A percentile compares a stretch with the other conserved stretches of the same genome.
phyloP scores from a whole-genome alignment of 2,113 vertebrate species.

The Heterocephalus glaber region DNA sequence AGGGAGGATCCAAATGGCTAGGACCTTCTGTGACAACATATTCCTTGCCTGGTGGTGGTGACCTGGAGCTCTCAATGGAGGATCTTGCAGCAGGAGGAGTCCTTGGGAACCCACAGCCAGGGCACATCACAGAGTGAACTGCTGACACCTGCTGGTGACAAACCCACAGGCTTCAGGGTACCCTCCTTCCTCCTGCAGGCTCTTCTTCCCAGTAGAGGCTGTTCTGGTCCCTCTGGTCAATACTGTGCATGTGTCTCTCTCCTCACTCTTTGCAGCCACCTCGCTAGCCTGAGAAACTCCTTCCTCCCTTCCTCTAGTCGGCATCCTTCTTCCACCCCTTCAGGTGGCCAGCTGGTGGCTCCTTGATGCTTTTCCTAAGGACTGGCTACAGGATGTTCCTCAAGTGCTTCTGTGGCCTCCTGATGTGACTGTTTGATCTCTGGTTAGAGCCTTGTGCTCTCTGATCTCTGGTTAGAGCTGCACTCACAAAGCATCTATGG shows the following conservation, averaged over 20 bases:
- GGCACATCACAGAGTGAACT: neutral
- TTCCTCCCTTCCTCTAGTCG: neutral
- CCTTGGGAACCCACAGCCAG: neutral
- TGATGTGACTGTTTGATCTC: fast-evolving
- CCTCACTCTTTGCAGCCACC: neutral
- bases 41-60: neutral
- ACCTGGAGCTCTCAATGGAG: neutral
- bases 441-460: neutral
- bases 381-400: neutral
- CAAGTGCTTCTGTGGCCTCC: neutral
- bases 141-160: neutral
- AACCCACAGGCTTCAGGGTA: neutral
- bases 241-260: neutral
- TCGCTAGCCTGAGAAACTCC: neutral
- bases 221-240: neutral
- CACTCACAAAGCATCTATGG: neutral
- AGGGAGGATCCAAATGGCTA: neutral
- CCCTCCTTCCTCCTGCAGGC: neutral
- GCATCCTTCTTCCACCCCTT: neutral
- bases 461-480: neutral
- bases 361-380: neutral
- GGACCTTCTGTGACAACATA: neutral
- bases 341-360: neutral
- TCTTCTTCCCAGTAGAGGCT: neutral
- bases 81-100: neutral